Conservation (phyloP, 2,113 vertebrate genomes). For the Hipposideros armiger region DNA sequence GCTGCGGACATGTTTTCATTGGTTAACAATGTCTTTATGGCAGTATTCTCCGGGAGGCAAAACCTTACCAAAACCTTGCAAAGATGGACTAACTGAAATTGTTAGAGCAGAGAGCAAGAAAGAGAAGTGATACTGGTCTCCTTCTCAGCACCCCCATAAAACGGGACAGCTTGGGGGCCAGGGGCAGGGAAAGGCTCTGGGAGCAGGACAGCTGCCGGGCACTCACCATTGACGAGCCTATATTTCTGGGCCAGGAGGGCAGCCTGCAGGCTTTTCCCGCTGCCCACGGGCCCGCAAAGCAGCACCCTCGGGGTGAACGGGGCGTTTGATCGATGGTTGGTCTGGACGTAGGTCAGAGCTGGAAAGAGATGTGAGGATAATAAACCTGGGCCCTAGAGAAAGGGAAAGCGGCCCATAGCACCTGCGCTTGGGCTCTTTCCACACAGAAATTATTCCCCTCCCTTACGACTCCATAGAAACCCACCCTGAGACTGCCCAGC, state of each 20-base stretch:
- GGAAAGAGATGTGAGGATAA: neutral
- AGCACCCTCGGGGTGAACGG: conserved; percentile 93
- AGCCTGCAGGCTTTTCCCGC: conserved; percentile 95
- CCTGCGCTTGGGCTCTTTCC: accelerated
- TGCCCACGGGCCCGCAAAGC: conserved; percentile 92
- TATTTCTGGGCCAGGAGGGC: conserved; percentile 93
- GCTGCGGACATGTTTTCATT: neutral
- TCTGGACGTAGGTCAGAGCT: conserved; percentile 91
- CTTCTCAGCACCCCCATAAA: neutral
- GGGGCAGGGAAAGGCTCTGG: neutral
- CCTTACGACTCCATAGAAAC: neutral
- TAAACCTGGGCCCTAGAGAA: neutral
- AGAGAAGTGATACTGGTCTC: neutral
- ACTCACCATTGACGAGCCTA: conserved; percentile 92
- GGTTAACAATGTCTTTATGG: conserved; percentile 50
- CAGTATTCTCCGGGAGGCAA: conserved; percentile 14
- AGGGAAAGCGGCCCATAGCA: neutral
- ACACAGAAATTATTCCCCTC: neutral
- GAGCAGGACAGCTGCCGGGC: neutral
- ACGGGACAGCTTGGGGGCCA: neutral
- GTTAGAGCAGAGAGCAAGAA: conserved; percentile 42
- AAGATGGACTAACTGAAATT: conserved; percentile 3
- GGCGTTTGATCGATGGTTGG: conserved; percentile 84
- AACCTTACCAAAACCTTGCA: neutral
- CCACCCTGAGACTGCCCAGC: neutral